Evolutionary conservation across 2,888 invertebrate genomes (phyloP).

Genomic region (Tenthredo scrophulariae): DNA sequence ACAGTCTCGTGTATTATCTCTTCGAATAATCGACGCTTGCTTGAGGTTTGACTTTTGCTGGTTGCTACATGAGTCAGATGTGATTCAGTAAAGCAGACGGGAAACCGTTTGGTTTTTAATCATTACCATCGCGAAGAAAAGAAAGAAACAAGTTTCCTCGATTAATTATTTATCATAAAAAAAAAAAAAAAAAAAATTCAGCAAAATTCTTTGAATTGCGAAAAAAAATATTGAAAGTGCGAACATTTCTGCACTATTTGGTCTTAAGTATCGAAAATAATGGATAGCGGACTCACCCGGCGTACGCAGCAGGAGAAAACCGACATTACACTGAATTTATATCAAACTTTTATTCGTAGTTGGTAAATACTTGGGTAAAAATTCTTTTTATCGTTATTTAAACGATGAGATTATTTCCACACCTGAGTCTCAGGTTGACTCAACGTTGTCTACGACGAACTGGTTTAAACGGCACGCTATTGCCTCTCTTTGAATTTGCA

Average conservation of each 20-base stretch:
- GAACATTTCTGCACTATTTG: neutral
- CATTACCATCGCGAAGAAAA: no score
- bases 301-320: constrained; percentile 74
- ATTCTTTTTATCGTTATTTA: neutral
- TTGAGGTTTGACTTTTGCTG: no score
- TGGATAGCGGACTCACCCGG: constrained; percentile 67
- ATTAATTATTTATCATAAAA: no score
- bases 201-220: no score
- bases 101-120: no score
- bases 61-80: neutral
- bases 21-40: neutral
- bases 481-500: constrained; percentile 16
- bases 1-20: neutral
- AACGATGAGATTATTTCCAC: neutral
- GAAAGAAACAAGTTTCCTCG: no score
- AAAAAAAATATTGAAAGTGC: no score
- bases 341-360: neutral
- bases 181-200: no score
- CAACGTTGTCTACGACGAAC: neutral
- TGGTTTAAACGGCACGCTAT: neutral
- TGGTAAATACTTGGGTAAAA: neutral
- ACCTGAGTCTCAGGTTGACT: neutral
- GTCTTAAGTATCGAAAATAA: neutral
- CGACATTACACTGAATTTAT: constrained; percentile 62
- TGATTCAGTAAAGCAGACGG: no score